Evolutionary conservation across 2,888 invertebrate species (phyloP).

Genomic region (Autographa gamma): DNA sequence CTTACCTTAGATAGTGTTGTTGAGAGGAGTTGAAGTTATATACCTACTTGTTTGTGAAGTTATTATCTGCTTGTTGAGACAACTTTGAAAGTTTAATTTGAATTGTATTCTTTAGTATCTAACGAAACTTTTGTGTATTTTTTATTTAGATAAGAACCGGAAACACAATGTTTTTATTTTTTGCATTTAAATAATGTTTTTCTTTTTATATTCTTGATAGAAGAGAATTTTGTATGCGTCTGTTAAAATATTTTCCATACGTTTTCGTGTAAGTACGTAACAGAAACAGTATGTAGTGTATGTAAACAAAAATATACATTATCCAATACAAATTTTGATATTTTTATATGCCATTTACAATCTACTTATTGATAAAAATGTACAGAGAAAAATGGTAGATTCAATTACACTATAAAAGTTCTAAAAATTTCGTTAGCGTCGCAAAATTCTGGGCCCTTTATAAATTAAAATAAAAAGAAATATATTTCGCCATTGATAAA

Average conservation of each 20-base stretch:
- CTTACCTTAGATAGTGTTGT: slow-evolving; percentile 37
- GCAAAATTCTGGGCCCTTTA: slow-evolving; percentile 71
- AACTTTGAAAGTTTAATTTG: no score
- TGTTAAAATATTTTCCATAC: no score
- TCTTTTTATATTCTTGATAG: no score
- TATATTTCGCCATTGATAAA: slow-evolving; percentile 79
- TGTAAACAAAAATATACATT: background rate
- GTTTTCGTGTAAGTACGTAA: no score
- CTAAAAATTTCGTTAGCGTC: slow-evolving; percentile 75
- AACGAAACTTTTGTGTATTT: no score
- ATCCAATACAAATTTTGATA: background rate
- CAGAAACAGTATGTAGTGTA: no score
- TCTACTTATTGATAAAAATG: slow-evolving; percentile 11
- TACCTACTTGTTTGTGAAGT: background rate
- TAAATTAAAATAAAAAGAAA: slow-evolving; percentile 70
- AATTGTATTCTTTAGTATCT: no score
- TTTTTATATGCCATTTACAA: background rate
- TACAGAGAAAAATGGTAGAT: slow-evolving; percentile 86
- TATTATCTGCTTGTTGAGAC: background rate
- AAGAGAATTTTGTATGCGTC: no score
- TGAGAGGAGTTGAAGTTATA: no score
- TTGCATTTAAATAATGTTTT: no score
- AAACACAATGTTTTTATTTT: no score
- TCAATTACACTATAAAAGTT: slow-evolving; percentile 22
- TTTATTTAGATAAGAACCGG: no score